phyloP scores from a whole-genome alignment of 1,140 invertebrate genomes.

The Temnothorax longispinosus region DNA sequence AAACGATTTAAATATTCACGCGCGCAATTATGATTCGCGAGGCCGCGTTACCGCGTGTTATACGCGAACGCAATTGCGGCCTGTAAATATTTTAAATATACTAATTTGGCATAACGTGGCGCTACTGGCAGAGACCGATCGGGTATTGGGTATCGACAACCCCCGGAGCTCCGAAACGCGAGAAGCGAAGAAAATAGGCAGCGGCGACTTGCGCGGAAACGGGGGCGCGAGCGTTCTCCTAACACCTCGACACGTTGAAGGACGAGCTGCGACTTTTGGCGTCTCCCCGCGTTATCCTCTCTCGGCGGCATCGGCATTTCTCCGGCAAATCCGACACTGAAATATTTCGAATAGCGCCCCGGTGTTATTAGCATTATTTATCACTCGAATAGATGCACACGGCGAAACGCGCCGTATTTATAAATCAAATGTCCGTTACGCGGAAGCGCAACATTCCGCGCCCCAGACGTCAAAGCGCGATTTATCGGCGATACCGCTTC shows the following conservation, averaged over 20 bases:
- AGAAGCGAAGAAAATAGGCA: not conserved
- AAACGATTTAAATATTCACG: slow-evolving; percentile 55
- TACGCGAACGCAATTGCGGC: slow-evolving; percentile 3
- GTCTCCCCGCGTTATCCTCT: slow-evolving; percentile 13
- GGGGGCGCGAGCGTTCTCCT: too few relatives aligned
- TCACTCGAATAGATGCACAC: slow-evolving; percentile 41
- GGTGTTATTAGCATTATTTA: slow-evolving; percentile 58
- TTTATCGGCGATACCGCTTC: slow-evolving; percentile 46
- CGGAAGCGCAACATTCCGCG: slow-evolving; percentile 31
- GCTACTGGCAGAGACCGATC: not conserved
- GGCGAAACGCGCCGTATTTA: slow-evolving; percentile 35
- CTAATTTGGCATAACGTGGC: not conserved
- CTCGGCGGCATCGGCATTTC: not conserved
- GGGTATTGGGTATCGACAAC: not conserved
- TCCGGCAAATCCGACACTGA: slow-evolving; percentile 52
- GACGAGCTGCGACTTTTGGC: slow-evolving; percentile 32
- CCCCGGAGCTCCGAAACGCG: not conserved
- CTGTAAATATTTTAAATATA: slow-evolving; percentile 24
- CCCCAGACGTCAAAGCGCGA: slow-evolving; percentile 21
- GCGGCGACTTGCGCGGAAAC: not conserved
- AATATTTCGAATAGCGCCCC: slow-evolving; percentile 47
- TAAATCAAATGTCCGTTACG: slow-evolving; percentile 57
- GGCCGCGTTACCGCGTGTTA: not conserved
- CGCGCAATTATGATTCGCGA: slow-evolving; percentile 32
- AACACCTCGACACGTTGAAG: not conserved